A percentile compares a stretch with the other conserved stretches of the same genome.
phyloP scores from a whole-genome alignment of 1,140 invertebrate species.

The Patella vulgata region DNA sequence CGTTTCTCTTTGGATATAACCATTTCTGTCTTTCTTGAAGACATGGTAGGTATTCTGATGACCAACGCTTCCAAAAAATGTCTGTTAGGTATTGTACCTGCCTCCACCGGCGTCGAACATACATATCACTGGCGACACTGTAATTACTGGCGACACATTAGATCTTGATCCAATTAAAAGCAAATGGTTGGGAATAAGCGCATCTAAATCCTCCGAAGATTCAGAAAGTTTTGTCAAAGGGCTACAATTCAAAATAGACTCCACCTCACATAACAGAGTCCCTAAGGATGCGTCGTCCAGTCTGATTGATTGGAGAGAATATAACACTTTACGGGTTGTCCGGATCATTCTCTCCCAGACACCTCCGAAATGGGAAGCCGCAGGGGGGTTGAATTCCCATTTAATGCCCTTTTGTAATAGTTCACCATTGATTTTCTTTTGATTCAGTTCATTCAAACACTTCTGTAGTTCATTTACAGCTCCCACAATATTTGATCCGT shows the following conservation, averaged over 20 bases:
- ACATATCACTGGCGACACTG: conserved; percentile 25
- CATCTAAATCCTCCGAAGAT: conserved; percentile 14
- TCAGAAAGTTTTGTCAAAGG: conserved; percentile 22
- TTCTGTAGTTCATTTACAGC: conserved; percentile 35
- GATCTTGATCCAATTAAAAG: conserved; percentile 18
- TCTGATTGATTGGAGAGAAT: background rate
- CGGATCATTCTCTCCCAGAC: too few species aligned
- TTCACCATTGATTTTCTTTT: conserved; percentile 2
- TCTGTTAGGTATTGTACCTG: conserved; percentile 42
- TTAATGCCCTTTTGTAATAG: conserved; percentile 32
- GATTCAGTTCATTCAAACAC: conserved; percentile 25
- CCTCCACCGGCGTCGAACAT: conserved; percentile 31
- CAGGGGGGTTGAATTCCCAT: conserved; percentile 67
- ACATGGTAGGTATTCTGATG: conserved; percentile 23
- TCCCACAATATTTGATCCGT: conserved; percentile 31
- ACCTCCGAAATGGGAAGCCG: too few species aligned
- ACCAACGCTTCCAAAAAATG: conserved; percentile 36
- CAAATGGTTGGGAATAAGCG: conserved; percentile 38
- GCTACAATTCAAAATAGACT: conserved; percentile 17
- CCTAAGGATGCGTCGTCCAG: conserved; percentile 14
- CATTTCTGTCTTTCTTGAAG: conserved; percentile 36
- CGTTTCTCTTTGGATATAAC: conserved; percentile 16
- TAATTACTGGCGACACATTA: conserved; percentile 22
- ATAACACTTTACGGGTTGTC: too few species aligned
- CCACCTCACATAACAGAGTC: conserved; percentile 16